Evolutionary conservation across 2,888 invertebrate genomes (phyloP).

Genomic region (Leptopterna dolabrata): DNA sequence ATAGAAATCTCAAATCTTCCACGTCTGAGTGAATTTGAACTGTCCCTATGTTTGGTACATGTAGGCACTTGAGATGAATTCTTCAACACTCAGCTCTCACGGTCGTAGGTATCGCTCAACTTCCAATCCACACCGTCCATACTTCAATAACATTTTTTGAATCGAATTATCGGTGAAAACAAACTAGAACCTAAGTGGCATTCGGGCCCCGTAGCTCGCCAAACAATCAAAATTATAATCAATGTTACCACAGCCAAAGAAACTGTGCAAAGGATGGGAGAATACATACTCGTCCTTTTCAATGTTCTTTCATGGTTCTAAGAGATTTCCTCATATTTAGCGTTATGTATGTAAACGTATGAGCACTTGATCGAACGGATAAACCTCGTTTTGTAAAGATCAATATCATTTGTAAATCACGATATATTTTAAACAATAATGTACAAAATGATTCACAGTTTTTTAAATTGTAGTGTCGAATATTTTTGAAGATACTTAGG

Average conservation of each 20-base stretch:
- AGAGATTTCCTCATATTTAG: background rate
- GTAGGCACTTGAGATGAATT: too few relatives aligned
- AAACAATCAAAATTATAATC: background rate
- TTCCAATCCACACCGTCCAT: background rate
- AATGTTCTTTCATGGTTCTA: background rate
- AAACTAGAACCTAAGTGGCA: too few relatives aligned
- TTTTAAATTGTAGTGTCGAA: background rate
- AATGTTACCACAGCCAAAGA: conserved; percentile 28
- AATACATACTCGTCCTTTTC: background rate
- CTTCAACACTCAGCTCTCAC: too few relatives aligned
- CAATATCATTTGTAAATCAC: background rate
- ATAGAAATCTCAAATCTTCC: too few relatives aligned
- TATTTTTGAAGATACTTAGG: background rate
- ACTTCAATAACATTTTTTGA: background rate
- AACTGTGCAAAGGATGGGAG: background rate
- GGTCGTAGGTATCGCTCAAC: too few relatives aligned
- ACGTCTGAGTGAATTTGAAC: too few relatives aligned
- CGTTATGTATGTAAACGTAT: background rate
- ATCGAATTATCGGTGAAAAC: background rate
- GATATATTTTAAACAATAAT: background rate
- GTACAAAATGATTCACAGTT: background rate
- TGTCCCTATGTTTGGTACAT: too few relatives aligned
- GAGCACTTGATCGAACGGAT: background rate
- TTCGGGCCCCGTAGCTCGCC: background rate
- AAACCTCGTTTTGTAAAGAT: background rate